Base-by-base conservation (phyloP, 37 sponge, comb jelly and placozoan genomes). In the Cladorhizidae sp. region DNA sequence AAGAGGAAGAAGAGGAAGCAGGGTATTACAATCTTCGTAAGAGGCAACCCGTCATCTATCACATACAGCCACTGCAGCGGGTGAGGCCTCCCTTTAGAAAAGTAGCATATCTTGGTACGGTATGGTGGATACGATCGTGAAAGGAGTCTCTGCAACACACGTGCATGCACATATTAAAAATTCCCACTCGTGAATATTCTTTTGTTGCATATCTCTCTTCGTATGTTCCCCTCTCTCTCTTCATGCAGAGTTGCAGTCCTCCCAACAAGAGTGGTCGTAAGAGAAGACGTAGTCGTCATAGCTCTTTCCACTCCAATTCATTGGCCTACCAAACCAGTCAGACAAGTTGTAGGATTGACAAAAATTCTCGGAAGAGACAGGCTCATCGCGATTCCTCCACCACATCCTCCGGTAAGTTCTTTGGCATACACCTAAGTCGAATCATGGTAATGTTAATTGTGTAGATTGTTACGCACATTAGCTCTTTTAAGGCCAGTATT, bases 11-110 rank as follows among this genome's bases (percentile, higher is more conserved):
- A 54, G 92, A 70, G 25, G 72, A 71, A 40, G 75, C 21, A 40
- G 57, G 81, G n/a, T 76, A 73, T 25, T 97, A 97, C 79, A 78
- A 82, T 55, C 88, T 96, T 22, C 85, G 97, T 22, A 85, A 93
- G 76, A 75, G 95, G 37, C 73, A 84, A 25, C 94, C 97, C 0
- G 86, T 91, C 45, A 81, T 93, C 49, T 89, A 93, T 67, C 94
- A 93, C 28, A 84, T 90, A 70, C 87, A 85, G 63, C 82, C 81
- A 23, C 80, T 92, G 31, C 68, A 84, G 17, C 87, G 82, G 83
- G 88, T 83, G 28, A 20, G 74, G 18, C 14, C 2, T 31, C n/a
- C n/a, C n/a, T n/a, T n/a, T n/a, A n/a, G n/a, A n/a, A n/a, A n/a
- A n/a, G n/a, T n/a, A n/a, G n/a, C n/a, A n/a, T n/a, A n/a, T n/a